Base-by-base conservation (phyloP, 64 coral and sea anemone species). In the Cladopsammia gracilis region DNA sequence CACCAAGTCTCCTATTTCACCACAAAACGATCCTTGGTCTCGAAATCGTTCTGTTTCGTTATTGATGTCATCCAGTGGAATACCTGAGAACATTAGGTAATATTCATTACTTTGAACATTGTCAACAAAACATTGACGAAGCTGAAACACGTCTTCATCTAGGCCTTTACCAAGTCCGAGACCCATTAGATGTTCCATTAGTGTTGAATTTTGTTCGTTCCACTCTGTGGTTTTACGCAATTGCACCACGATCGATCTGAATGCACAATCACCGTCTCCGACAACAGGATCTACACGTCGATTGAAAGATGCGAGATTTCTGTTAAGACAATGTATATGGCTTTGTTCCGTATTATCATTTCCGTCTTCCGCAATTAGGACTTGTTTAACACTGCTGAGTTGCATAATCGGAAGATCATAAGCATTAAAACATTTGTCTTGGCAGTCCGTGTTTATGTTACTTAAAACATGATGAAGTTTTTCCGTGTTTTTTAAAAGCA, bases 101-200 rank as follows among this genome's bases (percentile, higher is more conserved):
- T 77, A 34, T 78, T 93, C 90, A 76, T 87, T 93, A 43, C 11
- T 12, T 44, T 93, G 82, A n/a, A 93, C 71, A 10, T 0, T 10
- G 10, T 86, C 51, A 3, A 89, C 87, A 77, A 89, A 89, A n/a
- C 16, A 51, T 34, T 89, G 59, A 49, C 90, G 60, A 20, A 86
- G 34, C 5, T 7, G 7, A 68, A 65, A 64, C 1, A 75, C 82
- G 49, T 92, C 90, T 34, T 68, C 12, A 14, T 86, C 72, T 10
- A 76, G 7, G 48, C 16, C 43, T 10, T 6, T 34, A 3, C 44
- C 18, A 9, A 91, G 48, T 20, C 89, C 78, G 19, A 84, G 7
- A n/a, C 48, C 76, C 16, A 3, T 8, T 15, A 91, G 67, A 25
- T 91, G 89, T 58, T 84, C 20, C 15, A 12, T 51, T 11, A 80